phyloP scores from a whole-genome alignment of 2,113 vertebrate species.

The Ursus arctos region DNA sequence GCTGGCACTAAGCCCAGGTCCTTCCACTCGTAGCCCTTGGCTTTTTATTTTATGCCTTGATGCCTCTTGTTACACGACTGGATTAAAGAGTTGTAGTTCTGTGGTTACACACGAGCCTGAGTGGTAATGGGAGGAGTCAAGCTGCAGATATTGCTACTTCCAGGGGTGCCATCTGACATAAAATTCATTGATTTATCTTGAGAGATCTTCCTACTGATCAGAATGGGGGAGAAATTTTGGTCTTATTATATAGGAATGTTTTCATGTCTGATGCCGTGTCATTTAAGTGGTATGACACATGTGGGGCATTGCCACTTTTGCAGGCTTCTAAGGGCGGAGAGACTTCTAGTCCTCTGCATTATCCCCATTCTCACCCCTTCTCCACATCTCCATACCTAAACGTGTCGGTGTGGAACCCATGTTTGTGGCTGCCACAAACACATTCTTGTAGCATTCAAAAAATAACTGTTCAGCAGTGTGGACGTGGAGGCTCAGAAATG shows the following conservation, averaged over 20 bases:
- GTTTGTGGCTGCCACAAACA: not conserved
- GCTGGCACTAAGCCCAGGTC: not conserved
- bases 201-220: not conserved
- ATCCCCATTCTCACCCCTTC: not conserved
- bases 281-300: not conserved
- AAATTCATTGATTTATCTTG: not conserved
- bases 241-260: slow-evolving; percentile 38
- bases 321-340: not conserved
- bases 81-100: not conserved
- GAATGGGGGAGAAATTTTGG: not conserved
- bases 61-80: not conserved
- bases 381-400: not conserved
- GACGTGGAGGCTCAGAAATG: not conserved
- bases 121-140: not conserved
- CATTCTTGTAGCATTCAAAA: not conserved
- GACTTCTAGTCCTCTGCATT: not conserved
- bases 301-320: not conserved
- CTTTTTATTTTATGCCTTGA: slow-evolving; percentile 20
- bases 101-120: not conserved
- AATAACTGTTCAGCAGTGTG: not conserved
- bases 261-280: not conserved
- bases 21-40: not conserved
- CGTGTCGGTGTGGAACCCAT: not conserved
- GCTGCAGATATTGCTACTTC: not conserved
- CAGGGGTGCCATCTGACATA: slow-evolving; percentile 15